phyloP scores from a whole-genome alignment of 2,888 invertebrate species.

The Galerucella nymphaeae region DNA sequence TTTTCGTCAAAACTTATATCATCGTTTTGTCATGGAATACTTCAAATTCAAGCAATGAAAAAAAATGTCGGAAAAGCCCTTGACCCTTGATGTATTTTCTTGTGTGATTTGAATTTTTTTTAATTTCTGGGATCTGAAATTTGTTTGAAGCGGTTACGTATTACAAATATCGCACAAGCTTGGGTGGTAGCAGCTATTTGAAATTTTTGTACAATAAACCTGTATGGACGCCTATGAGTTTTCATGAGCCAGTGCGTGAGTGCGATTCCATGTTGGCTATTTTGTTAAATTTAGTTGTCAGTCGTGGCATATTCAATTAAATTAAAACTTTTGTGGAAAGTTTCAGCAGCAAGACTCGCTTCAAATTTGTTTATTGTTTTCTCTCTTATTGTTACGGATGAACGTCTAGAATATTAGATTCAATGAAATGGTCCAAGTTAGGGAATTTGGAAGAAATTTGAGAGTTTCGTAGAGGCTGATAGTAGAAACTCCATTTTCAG shows the following conservation, averaged over 20 bases:
- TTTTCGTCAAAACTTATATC: no score
- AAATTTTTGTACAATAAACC: no score
- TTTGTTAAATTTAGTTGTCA: neutral
- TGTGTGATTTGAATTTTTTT: no score
- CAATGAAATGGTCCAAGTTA: conserved; percentile 5
- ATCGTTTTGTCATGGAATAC: no score
- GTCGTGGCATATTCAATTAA: conserved; percentile 1
- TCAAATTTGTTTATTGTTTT: conserved; percentile 15
- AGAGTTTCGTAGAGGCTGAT: neutral
- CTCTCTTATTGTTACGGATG: neutral
- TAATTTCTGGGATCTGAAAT: no score
- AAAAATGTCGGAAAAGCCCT: no score
- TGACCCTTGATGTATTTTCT: no score
- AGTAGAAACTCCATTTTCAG: conserved; percentile 3
- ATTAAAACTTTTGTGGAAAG: neutral
- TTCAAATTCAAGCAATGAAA: no score
- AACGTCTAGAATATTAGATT: conserved; percentile 9
- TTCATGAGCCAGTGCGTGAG: neutral
- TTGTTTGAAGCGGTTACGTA: no score
- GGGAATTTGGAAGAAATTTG: conserved; percentile 4
- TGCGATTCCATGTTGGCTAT: neutral
- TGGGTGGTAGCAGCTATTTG: no score
- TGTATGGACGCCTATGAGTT: neutral
- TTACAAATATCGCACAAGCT: no score
- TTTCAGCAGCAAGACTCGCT: neutral